Conservation (phyloP, 2,113 vertebrate species). For the Myotis lucifugus region DNA sequence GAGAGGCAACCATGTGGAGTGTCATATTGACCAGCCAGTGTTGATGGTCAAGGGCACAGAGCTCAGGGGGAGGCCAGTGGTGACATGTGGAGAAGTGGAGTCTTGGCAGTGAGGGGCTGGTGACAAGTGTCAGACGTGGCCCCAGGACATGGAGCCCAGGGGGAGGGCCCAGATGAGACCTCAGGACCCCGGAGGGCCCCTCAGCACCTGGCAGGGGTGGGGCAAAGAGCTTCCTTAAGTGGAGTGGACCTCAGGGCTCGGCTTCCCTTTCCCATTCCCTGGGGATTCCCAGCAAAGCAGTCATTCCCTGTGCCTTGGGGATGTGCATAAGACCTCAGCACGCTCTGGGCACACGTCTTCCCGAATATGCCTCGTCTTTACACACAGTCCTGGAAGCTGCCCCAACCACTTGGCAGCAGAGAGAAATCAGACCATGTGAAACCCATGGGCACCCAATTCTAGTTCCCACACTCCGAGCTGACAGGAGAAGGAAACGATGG, state of each 20-base stretch:
- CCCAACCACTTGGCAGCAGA: neutral
- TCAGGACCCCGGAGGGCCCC: neutral
- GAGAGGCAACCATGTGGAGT: neutral
- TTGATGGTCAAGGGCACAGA: neutral
- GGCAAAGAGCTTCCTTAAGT: neutral
- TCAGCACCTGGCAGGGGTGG: neutral
- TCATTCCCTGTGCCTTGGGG: neutral
- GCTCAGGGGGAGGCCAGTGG: neutral
- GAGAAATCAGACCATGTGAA: neutral
- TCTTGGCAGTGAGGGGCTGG: neutral
- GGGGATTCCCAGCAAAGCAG: neutral
- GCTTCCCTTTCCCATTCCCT: neutral
- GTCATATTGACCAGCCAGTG: neutral
- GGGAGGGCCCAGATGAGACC: neutral
- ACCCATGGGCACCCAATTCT: neutral
- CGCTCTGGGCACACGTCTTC: neutral
- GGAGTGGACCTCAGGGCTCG: neutral
- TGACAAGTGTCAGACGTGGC: neutral
- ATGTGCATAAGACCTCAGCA: neutral
- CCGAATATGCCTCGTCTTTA: neutral
- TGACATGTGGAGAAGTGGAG: neutral
- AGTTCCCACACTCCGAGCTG: neutral
- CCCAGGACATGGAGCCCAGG: neutral
- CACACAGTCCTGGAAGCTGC: neutral
- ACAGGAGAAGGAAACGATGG: neutral